Evolutionary conservation across 92 coral and sea anemone species (phyloP), one percentile per base, ranked within the genome.

Genomic region (Ricordea florida): DNA sequence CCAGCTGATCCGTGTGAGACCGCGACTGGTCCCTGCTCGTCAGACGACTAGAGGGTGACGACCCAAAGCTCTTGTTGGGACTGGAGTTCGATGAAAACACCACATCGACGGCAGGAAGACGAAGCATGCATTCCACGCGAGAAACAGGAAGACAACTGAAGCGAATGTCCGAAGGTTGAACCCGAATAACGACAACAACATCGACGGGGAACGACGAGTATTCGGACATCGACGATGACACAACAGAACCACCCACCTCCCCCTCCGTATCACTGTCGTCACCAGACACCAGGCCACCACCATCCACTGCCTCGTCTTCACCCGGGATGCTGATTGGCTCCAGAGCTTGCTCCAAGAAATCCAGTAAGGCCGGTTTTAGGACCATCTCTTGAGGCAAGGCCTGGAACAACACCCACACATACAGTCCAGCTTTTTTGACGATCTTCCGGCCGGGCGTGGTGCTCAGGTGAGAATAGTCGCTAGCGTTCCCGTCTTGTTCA

Each of bases 171-270:
- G 98, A 94, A 1, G 98, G 98, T 67, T 94, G 97, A 0, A 94
- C 93, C 2, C 98, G 84, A 57, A 90, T 79, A 18, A 94, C 97
- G 24, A 94, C 91, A 75, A 94, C 98, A 10, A 94, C 92, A 78
- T 94, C 97, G 26, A 94, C 98, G 0, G 98, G 98, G 57, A 94
- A 94, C 6, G 98, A 92, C 15, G 96, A 82, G 63, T 82, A 67
- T 72, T 94, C 98, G 25, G 98, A 94, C 92, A 93, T 92, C 26
- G 98, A 89, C 6, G 98, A 94, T 2, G 98, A 94, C 18, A 94
- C 92, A 3, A 94, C 57, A 9, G 98, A 94, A 7, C 93, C 89
- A 20, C 93, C 87, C 4, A 96, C 68, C 48, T 89, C 97, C 26
- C 31, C 85, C 25, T 89, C 93, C 17, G 74, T 81, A 55, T 93